phyloP scores from a whole-genome alignment of 1,140 invertebrate genomes.

The Zeugodacus cucurbitae region DNA sequence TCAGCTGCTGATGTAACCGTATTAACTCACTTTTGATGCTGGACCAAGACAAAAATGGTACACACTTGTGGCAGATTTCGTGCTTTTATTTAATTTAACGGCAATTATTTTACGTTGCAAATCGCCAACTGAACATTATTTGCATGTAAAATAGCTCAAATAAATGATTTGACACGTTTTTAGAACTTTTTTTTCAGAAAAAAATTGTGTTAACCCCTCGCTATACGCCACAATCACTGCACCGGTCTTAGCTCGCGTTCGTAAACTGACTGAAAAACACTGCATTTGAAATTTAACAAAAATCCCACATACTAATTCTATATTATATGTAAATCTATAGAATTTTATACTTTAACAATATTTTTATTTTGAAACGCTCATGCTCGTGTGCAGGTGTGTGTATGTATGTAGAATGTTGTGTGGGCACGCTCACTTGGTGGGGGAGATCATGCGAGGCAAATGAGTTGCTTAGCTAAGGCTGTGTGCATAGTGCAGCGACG shows the following conservation, averaged over 20 bases:
- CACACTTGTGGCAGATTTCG: neutral
- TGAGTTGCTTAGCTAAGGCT: neutral
- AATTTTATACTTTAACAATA: constrained; percentile 30
- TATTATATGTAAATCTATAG: constrained; percentile 18
- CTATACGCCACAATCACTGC: neutral
- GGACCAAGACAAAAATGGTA: neutral
- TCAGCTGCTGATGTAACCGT: constrained; percentile 17
- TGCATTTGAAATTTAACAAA: constrained; percentile 25
- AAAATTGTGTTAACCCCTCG: neutral
- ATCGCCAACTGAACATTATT: neutral
- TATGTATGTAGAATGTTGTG: neutral
- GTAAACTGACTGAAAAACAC: constrained; percentile 32
- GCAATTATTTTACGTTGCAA: neutral
- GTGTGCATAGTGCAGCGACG: neutral
- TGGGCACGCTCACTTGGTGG: constrained; percentile 1
- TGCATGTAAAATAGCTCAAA: neutral
- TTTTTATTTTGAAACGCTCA: constrained; percentile 33
- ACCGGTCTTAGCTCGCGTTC: neutral
- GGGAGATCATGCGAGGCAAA: neutral
- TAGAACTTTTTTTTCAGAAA: neutral
- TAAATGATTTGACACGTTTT: neutral
- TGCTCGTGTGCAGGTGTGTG: neutral
- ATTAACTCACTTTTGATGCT: neutral
- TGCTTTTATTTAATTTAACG: no score
- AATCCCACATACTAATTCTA: neutral